A percentile compares a stretch with the other conserved stretches of the same genome.
Conservation (phyloP, 2,888 invertebrate species). For the Drosophila colorata region DNA sequence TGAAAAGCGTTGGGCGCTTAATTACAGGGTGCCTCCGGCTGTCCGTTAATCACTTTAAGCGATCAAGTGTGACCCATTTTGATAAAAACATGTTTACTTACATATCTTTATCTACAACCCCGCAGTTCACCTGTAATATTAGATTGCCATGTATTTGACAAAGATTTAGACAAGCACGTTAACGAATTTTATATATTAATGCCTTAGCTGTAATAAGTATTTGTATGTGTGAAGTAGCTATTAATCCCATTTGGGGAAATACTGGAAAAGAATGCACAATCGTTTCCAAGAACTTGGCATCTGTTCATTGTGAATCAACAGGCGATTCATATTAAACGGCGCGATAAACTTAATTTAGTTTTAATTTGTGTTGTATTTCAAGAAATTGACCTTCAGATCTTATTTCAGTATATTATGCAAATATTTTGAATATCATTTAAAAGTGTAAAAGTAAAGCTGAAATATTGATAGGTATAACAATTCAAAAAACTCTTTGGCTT, state of each 20-base stretch:
- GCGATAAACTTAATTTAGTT: neutral
- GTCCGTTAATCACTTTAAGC: constrained; percentile 5
- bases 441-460: too few species aligned
- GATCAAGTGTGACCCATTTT: constrained; percentile 5
- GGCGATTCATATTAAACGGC: neutral
- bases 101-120: neutral
- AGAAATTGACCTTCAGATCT: too few species aligned
- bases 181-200: neutral
- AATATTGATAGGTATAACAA: too few species aligned
- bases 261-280: neutral
- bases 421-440: too few species aligned
- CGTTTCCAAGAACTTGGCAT: neutral
- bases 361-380: neutral
- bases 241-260: neutral
- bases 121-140: neutral
- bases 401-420: too few species aligned
- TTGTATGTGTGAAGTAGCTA: neutral
- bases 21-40: neutral
- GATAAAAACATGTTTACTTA: neutral
- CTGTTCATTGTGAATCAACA: constrained; percentile 6
- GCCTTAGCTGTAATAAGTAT: neutral
- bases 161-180: neutral
- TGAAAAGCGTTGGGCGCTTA: neutral
- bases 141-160: neutral
- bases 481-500: too few species aligned